Evolutionary conservation across 23 tunicate genomes (phyloP).

Genomic region (Trididemnum clinides): DNA sequence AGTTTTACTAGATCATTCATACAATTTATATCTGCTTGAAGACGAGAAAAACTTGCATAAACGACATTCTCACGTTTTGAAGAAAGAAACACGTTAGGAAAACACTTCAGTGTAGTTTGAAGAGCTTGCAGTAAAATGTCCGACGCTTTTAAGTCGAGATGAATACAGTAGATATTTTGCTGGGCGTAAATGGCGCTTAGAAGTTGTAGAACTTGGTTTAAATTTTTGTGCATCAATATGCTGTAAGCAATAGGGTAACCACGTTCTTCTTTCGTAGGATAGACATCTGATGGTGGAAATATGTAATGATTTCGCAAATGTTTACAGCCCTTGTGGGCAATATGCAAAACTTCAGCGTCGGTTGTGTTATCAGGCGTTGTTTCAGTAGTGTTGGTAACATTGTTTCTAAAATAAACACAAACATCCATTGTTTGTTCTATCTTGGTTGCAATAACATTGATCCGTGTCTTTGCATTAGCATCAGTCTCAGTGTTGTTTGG

Average conservation of each 20-base stretch:
- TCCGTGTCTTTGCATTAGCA: no score
- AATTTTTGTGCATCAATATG: constrained; percentile 14
- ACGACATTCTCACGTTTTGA: constrained; percentile 14
- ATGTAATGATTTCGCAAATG: neutral
- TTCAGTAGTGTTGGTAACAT: no score
- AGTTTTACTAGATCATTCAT: constrained; percentile 46
- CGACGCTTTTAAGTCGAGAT: constrained; percentile 44
- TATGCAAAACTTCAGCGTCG: neutral
- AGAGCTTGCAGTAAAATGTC: neutral
- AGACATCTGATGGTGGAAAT: neutral
- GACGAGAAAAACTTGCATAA: constrained; percentile 44
- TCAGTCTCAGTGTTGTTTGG: no score
- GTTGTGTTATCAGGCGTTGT: neutral
- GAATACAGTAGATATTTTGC: constrained; percentile 62
- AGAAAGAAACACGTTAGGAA: constrained; percentile 48
- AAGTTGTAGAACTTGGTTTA: constrained; percentile 46
- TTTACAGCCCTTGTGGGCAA: neutral
- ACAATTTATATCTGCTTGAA: constrained; percentile 60
- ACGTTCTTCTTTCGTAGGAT: neutral
- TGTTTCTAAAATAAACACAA: no score
- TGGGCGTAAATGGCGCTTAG: constrained; percentile 57
- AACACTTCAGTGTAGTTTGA: constrained; percentile 1
- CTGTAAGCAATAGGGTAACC: constrained; percentile 51
- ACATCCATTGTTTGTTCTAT: no score
- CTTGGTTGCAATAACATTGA: no score